Evolutionary conservation across 1,140 invertebrate genomes (phyloP).

Genomic region (Drosophila trapezifrons): DNA sequence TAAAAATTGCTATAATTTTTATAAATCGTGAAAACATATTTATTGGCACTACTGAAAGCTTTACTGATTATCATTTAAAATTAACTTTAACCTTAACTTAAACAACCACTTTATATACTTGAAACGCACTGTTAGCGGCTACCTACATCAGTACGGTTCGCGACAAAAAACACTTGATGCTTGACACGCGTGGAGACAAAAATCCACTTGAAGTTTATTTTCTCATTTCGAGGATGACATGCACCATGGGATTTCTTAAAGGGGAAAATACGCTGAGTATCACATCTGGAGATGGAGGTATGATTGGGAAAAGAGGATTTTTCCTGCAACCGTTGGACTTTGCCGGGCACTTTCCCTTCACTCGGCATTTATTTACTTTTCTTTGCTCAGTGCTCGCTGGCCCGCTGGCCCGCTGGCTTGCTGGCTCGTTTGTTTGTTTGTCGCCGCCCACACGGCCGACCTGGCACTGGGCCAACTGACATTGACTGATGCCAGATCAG

Average conservation of each 20-base stretch:
- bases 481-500: constrained; percentile 79
- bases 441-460: constrained; percentile 54
- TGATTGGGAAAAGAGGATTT: constrained; percentile 1
- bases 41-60: background rate
- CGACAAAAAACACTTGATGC: constrained; percentile 35
- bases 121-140: constrained; percentile 14
- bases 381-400: constrained; percentile 1
- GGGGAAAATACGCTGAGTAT: background rate
- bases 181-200: constrained; percentile 35
- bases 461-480: constrained; percentile 78
- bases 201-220: constrained; percentile 34
- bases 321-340: constrained; percentile 19
- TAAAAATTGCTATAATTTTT: too few species aligned
- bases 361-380: constrained; percentile 23
- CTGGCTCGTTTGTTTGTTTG: constrained; percentile 59
- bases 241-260: background rate
- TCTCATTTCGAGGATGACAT: constrained; percentile 2
- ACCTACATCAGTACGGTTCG: constrained; percentile 2
- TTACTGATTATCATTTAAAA: background rate
- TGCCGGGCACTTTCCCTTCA: constrained; percentile 34
- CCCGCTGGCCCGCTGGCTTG: background rate
- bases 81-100: background rate
- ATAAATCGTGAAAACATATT: background rate
- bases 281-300: constrained; percentile 10
- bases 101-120: background rate